Evolutionary conservation across 1,140 invertebrate genomes (phyloP).

Genomic region (Drosophila sulfurigaster): DNA sequence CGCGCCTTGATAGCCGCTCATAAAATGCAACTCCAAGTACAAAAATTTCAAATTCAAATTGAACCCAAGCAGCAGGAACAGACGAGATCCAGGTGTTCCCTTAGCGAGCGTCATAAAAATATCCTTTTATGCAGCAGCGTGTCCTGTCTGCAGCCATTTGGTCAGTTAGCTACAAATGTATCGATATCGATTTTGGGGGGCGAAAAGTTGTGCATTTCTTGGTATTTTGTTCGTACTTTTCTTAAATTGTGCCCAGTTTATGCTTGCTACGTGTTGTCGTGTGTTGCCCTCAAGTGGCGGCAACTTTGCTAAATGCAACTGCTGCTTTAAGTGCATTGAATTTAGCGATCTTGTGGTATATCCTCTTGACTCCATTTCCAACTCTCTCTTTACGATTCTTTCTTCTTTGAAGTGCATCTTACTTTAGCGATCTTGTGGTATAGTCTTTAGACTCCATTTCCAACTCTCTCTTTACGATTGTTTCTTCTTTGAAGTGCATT

Average conservation of each 20-base stretch:
- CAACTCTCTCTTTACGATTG: no score
- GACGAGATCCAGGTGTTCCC: conserved; percentile 58
- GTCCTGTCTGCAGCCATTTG: conserved; percentile 62
- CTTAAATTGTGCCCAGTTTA: conserved; percentile 8
- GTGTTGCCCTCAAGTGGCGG: background rate
- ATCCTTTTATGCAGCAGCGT: conserved; percentile 72
- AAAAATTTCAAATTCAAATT: conserved; percentile 23
- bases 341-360: no score
- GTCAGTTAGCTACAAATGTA: conserved; percentile 63
- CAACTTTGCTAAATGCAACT: background rate
- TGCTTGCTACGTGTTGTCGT: conserved; percentile 14
- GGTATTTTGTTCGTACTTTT: conserved; percentile 27
- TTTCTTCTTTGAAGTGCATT: background rate
- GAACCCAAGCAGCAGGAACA: conserved; percentile 3
- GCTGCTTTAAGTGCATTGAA: conserved; percentile 3
- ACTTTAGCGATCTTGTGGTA: no score
- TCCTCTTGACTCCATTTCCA: background rate
- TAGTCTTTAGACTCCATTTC: no score
- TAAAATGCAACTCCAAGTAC: conserved; percentile 7
- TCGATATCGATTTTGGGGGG: conserved; percentile 62
- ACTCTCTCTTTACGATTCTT: no score
- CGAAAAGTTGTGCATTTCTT: conserved; percentile 13
- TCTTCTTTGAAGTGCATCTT: no score
- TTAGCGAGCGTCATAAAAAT: conserved; percentile 66
- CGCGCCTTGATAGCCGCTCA: conserved; percentile 2